These are phyloP conservation scores for Holocentrus rufus DNA, from an alignment of 2,797 vertebrate species.

Conservation along the genomic window DNA sequence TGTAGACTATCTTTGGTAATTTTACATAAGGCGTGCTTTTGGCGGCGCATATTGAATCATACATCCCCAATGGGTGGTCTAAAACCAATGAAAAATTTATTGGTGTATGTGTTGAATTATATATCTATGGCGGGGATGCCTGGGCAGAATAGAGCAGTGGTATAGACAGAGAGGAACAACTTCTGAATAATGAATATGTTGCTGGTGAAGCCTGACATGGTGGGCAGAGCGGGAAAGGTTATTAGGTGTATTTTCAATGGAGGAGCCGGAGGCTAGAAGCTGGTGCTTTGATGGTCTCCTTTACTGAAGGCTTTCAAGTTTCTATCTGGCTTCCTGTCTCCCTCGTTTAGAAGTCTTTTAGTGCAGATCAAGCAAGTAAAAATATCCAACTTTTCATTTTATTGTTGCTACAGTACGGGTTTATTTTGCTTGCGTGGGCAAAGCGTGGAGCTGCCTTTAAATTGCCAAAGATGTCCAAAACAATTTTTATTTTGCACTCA, in stretches of 20 bases:
- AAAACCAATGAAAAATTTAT: slow-evolving; percentile 73
- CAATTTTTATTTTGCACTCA: background rate
- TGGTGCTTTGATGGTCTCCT: slow-evolving; percentile 21
- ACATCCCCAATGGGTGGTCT: slow-evolving; percentile 57
- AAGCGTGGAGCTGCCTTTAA: background rate
- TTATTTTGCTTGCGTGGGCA: slow-evolving; percentile 14
- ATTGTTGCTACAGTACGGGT: slow-evolving; percentile 15
- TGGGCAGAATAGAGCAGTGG: slow-evolving; percentile 52
- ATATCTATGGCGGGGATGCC: slow-evolving; percentile 75
- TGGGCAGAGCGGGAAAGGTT: slow-evolving; percentile 25
- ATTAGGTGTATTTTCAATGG: slow-evolving; percentile 45
- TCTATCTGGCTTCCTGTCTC: slow-evolving; percentile 6
- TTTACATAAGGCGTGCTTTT: slow-evolving; percentile 42
- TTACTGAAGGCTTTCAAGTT: slow-evolving; percentile 10
- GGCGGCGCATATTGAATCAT: slow-evolving; percentile 59
- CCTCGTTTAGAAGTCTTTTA: too few species aligned
- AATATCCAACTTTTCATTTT: background rate
- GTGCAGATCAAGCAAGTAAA: too few species aligned
- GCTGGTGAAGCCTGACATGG: slow-evolving; percentile 49
- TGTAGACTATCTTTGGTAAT: slow-evolving; percentile 20
- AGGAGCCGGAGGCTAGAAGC: background rate
- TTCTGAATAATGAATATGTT: slow-evolving; percentile 70
- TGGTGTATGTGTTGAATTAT: slow-evolving; percentile 68
- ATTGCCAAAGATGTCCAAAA: slow-evolving; percentile 21
- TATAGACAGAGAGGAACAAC: slow-evolving; percentile 58